Conservation (phyloP, 2,888 invertebrate species). For the Nomada fabriciana region DNA sequence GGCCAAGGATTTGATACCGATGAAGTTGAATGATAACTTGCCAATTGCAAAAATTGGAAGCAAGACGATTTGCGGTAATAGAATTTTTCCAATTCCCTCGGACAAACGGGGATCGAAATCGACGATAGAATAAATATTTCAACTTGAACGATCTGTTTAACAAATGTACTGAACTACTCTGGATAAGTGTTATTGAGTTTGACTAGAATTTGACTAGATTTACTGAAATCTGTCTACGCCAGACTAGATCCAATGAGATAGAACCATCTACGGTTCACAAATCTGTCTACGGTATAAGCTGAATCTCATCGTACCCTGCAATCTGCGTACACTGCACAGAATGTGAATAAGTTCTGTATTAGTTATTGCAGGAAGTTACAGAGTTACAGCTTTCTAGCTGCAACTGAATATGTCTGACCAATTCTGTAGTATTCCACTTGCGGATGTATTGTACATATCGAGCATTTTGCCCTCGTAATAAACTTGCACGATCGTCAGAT, state of each 20-base stretch:
- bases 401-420: conserved; percentile 11
- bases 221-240: neutral
- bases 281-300: conserved; percentile 6
- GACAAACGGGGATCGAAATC: too few relatives aligned
- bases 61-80: neutral
- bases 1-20: neutral
- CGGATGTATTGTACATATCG: neutral
- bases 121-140: too few relatives aligned
- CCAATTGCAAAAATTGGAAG: neutral
- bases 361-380: conserved; percentile 20
- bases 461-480: too few relatives aligned
- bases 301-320: neutral
- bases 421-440: conserved; percentile 22
- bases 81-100: too few relatives aligned
- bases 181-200: neutral
- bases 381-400: neutral
- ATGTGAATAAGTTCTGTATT: conserved; percentile 25
- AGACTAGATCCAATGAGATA: neutral
- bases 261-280: conserved; percentile 9
- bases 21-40: neutral
- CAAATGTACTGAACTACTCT: too few relatives aligned
- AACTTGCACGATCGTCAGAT: neutral
- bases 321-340: neutral
- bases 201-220: conserved; percentile 2
- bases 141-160: too few relatives aligned